Base-by-base conservation (phyloP, 2,797 vertebrate species). In the Gambusia yucatana region DNA sequence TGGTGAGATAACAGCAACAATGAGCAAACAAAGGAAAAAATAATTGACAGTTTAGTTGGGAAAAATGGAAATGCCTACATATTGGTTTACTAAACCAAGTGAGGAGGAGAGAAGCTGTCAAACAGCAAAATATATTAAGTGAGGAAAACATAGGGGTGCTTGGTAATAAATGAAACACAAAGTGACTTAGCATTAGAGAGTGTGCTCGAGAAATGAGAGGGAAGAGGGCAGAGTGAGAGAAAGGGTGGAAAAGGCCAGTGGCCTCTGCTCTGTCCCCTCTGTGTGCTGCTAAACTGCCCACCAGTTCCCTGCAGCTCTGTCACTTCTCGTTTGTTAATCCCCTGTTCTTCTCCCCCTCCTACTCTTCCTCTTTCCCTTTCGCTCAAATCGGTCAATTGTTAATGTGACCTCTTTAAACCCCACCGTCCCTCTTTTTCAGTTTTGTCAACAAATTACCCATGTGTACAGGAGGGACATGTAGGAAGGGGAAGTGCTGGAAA, bases 341-440 rank as follows among this genome's bases (percentile, higher is more conserved):
- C 76, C 91, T 75, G 86, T 85, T 92, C 80, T 92, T 88, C 87
- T 85, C 90, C 91, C 89, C 89, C 91, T 88, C 84, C 85, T 89
- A 86, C 90, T 85, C 86, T 87, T 90, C 84, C 82, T 88, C 81
- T 75, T 82, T 88, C 89, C 87, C 89, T 90, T 91, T 94, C 91
- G 84, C 90, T 93, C 88, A 87, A 87, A 86, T 84, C 84, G 81
- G 88, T 92, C 91, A 87, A 90, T 92, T 94, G 93, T 94, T 92
- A 91, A 89, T 90, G 91, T 93, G 94, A 93, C 92, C 92, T 89
- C 92, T 94, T 93, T 93, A 92, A 92, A 90, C 92, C 86, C 91
- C 76, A 71, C 82, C 33, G 73, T 75, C 90, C 83, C 90, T 82
- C 88, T 83, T 82, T 85, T 48, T 76, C 88, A 73, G 85, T 80